These are phyloP conservation scores for Champsocephalus esox DNA, from an alignment of 2,797 vertebrate genomes.

Conservation along the genomic window DNA sequence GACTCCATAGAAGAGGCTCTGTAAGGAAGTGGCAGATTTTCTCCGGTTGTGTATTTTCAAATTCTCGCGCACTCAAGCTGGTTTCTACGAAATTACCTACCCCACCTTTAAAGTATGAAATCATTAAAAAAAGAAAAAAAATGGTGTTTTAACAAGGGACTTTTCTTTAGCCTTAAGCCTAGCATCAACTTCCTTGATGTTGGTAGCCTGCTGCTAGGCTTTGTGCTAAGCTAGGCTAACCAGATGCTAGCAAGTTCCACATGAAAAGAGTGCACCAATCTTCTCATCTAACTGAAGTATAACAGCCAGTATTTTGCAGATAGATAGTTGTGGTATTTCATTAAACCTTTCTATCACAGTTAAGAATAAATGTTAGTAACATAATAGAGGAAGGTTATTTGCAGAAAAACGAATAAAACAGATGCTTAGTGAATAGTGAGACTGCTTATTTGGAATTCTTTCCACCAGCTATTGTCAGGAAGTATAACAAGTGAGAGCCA, in stretches of 20 bases:
- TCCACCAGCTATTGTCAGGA: neutral
- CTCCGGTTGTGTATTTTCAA: too few relatives aligned
- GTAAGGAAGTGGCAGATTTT: too few relatives aligned
- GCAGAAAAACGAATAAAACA: neutral
- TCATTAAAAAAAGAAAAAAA: neutral
- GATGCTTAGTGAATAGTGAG: neutral
- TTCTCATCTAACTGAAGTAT: too few relatives aligned
- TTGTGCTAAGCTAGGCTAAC: slow-evolving; percentile 3
- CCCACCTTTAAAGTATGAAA: neutral
- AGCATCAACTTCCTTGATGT: neutral
- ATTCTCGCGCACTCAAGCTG: too few relatives aligned
- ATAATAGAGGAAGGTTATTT: neutral
- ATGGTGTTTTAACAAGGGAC: neutral
- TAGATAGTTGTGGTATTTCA: neutral
- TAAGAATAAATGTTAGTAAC: neutral
- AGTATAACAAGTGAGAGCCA: neutral
- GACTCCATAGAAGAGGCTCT: too few relatives aligned
- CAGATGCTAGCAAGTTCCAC: rapidly evolving
- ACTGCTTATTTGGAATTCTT: neutral
- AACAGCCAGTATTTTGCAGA: neutral
- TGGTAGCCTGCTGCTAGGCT: neutral
- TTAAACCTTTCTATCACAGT: neutral
- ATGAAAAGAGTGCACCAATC: too few relatives aligned
- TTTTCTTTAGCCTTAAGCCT: neutral
- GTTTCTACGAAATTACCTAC: too few relatives aligned